phyloP scores from a whole-genome alignment of 2,113 vertebrate species.

The Calypte anna region DNA sequence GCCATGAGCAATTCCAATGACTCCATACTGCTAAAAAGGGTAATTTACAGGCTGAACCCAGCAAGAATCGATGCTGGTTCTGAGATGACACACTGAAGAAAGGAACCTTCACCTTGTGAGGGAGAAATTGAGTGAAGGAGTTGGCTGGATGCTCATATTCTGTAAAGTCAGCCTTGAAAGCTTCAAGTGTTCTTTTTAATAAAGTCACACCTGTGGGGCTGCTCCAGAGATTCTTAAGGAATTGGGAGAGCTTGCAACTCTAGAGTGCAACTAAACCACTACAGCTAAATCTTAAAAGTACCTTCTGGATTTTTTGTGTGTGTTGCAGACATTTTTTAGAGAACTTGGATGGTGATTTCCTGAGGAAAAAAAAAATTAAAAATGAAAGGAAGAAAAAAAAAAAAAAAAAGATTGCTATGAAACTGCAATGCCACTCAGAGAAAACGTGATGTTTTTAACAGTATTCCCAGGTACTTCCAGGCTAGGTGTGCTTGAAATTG shows the following conservation, averaged over 20 bases:
- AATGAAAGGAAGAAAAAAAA: too few relatives aligned
- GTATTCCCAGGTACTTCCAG: background rate
- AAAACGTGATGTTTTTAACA: conserved; percentile 29
- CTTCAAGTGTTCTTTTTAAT: background rate
- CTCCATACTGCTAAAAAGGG: background rate
- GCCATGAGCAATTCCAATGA: background rate
- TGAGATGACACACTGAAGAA: background rate
- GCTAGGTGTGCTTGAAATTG: conserved; percentile 29
- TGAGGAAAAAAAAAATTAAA: background rate
- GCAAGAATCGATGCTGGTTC: background rate
- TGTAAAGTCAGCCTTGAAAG: background rate
- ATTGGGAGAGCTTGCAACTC: conserved; percentile 16
- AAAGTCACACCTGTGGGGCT: background rate
- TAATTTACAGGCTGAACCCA: background rate
- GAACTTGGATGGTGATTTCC: background rate
- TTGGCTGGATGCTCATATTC: background rate
- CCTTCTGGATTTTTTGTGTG: background rate
- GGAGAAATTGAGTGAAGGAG: background rate
- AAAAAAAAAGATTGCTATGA: background rate
- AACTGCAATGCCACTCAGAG: background rate
- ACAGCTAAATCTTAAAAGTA: conserved; percentile 17
- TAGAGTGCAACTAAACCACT: background rate
- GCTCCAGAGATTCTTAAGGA: background rate
- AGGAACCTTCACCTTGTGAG: background rate
- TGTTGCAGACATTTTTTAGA: background rate